Base-by-base conservation (phyloP, 1,140 invertebrate species). In the Drosophila simulans region DNA sequence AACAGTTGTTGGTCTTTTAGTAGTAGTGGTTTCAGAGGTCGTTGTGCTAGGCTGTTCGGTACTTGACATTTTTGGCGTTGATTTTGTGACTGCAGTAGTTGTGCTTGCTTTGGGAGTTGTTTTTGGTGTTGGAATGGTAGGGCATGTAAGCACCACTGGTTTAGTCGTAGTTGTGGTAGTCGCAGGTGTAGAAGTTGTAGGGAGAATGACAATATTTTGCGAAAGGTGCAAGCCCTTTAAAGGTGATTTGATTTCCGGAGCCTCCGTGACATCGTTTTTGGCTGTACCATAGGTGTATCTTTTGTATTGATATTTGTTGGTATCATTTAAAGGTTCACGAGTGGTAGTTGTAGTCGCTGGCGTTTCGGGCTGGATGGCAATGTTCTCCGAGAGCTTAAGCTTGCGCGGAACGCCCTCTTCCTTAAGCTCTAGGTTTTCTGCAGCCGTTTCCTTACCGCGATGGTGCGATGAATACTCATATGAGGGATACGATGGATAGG, bases 201-300 rank as follows among this genome's bases (percentile, higher is more conserved):
- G 65, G 13, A 66, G 0, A 17, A 76, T 49, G 4, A 76, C 73
- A 51, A 75, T 65, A 17, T 55, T 49, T 17, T 75, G 11, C 20
- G 40, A 22, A 0, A 73, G 39, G 7, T 49, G 15, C 25, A 73
- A 5, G 1, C 3, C 34, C 37, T 51, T 46, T 0, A 34, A 0
- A 2, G 59, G 34, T 5, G 15, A 15, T 17, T 46, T 45, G 20
- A 10, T 1, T 5, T 54, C 8, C 3, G 45, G 27, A 15, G 35
- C 31, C 17, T 37, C 49, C 2, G 68, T 66, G 11, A 39, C 37
- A n/a, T 51, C 17, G 3, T 35, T 17, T 12, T 59, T 46, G 12
- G 39, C n/a, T 17, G 54, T 11, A 0, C 39, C 12, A 51, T 74
- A 51, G 10, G 69, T 58, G 34, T 51, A 45, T 3, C 54, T 48